Conservation (phyloP, 2,888 invertebrate genomes). For the Tenthredo scrophulariae region DNA sequence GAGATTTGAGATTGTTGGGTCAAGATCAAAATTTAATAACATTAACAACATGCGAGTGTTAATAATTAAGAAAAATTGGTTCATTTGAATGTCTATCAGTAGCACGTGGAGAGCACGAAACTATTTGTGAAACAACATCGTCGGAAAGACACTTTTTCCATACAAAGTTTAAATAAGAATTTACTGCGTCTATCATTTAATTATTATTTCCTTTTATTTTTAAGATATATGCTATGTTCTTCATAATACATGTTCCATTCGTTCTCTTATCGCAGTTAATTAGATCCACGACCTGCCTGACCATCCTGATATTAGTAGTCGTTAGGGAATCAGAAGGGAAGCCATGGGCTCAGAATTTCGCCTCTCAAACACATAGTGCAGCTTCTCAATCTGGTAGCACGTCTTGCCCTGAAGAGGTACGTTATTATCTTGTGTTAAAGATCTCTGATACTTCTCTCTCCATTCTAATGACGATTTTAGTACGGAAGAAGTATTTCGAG, state of each 20-base stretch:
- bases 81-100: conserved; percentile 36
- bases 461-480: background rate
- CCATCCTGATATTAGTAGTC: conserved; percentile 52
- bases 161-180: background rate
- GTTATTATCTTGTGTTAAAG: background rate
- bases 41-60: background rate
- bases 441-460: background rate
- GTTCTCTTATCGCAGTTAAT: conserved; percentile 6
- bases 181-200: background rate
- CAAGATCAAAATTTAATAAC: conserved; percentile 32
- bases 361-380: conserved; percentile 55
- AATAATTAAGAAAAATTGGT: background rate
- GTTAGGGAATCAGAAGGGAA: conserved; percentile 42
- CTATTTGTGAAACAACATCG: conserved; percentile 19
- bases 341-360: conserved; percentile 48
- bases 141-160: background rate
- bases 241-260: background rate
- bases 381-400: conserved; percentile 56
- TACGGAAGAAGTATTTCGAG: background rate
- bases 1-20: conserved; percentile 10
- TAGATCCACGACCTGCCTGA: background rate
- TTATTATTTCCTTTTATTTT: background rate
- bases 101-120: conserved; percentile 18
- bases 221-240: background rate
- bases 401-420: conserved; percentile 58